A percentile compares a stretch with the other conserved stretches of the same genome.
Conservation (phyloP, 2,797 vertebrate genomes). For the Hydrolagus colliei region DNA sequence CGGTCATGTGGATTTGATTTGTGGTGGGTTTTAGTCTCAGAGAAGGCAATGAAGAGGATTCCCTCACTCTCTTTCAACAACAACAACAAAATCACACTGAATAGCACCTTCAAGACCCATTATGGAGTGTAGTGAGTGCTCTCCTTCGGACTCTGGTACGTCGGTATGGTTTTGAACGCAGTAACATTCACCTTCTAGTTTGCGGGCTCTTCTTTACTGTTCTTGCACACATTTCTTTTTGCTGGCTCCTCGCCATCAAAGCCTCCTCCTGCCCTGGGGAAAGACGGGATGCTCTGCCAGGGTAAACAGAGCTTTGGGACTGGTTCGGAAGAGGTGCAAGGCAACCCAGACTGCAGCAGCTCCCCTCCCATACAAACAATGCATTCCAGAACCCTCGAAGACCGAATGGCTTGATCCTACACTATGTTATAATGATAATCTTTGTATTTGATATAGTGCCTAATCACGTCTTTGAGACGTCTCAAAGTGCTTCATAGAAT, state of each 20-base stretch:
- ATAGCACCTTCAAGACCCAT: conserved; percentile 3
- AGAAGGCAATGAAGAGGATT: conserved; percentile 29
- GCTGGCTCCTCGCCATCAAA: neutral
- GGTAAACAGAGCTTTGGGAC: neutral
- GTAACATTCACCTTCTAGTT: conserved; percentile 15
- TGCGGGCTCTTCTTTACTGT: neutral
- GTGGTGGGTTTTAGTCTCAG: conserved; percentile 30
- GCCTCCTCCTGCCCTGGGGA: neutral
- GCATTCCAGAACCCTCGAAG: neutral
- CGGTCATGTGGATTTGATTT: conserved; percentile 30
- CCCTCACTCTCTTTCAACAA: conserved; percentile 25
- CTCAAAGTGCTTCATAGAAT: no score
- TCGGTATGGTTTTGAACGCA: neutral
- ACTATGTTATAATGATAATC: no score
- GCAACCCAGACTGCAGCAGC: neutral
- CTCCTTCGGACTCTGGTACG: conserved; percentile 1
- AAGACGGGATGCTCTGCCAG: neutral
- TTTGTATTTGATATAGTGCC: no score
- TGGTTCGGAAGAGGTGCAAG: neutral
- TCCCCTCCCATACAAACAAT: neutral
- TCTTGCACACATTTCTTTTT: neutral
- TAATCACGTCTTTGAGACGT: no score
- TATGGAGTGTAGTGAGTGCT: conserved; percentile 20
- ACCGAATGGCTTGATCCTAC: no score
- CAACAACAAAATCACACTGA: neutral